These are phyloP conservation scores for Pomatorhinus ruficollis DNA, from an alignment of 2,113 vertebrate genomes.

Conservation along the genomic window DNA sequence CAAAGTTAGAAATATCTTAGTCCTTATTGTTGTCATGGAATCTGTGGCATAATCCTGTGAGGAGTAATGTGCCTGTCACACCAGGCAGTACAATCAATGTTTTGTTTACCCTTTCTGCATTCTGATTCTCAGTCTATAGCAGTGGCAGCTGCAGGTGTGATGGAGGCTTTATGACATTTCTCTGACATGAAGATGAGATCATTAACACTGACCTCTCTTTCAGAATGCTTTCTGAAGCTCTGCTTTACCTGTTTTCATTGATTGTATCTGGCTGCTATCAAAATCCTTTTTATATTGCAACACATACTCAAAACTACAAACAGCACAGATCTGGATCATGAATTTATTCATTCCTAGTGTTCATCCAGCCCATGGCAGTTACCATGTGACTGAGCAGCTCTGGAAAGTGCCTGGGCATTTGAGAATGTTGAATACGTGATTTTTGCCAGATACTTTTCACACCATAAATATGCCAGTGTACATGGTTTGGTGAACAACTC, in stretches of 20 bases:
- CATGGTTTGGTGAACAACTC: background rate
- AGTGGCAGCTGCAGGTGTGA: background rate
- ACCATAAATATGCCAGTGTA: background rate
- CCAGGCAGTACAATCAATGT: background rate
- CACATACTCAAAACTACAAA: background rate
- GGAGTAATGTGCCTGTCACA: background rate
- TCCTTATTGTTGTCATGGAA: background rate
- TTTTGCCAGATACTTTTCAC: background rate
- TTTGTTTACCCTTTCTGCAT: background rate
- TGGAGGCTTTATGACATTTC: background rate
- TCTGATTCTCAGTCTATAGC: background rate
- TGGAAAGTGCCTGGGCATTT: background rate
- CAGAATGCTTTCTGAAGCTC: background rate
- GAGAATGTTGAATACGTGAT: background rate
- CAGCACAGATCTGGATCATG: background rate
- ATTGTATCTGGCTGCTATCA: background rate
- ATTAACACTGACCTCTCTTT: background rate
- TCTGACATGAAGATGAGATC: background rate
- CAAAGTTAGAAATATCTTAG: background rate
- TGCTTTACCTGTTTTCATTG: background rate
- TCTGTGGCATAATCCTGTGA: background rate
- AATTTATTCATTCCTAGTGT: background rate
- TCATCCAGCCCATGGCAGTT: background rate
- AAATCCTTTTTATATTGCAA: background rate
- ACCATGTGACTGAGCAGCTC: background rate